Evolutionary conservation across 1,140 invertebrate species (phyloP), one percentile per base, ranked within the genome.

Genomic region (Olivierus martensii): DNA sequence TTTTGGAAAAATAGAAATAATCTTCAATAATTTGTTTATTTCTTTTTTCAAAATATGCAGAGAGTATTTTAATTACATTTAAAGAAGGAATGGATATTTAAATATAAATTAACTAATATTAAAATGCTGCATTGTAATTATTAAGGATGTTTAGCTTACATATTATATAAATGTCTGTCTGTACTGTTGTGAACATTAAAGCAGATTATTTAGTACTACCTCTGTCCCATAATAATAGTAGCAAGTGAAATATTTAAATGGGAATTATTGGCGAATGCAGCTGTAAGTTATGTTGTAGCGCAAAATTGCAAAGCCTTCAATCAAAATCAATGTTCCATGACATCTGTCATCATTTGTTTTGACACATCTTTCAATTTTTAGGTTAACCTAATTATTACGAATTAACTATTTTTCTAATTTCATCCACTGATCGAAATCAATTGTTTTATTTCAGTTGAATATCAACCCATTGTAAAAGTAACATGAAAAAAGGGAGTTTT

Each of bases 261-360:
- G 18, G 18, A 44, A 18, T 44, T 44, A 44, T 19, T 44, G 42
- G 17, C 18, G 18, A 18, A 19, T 44, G 17, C 42, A 44, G 42
- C 42, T 19, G 42, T 18, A 44, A 18, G 42, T 44, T 44, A 44
- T 18, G n/a, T 44, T 44, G 42, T 2, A 44, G 15, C 10, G n/a
- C 42, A 44, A 44, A 44, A 44, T 44, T 44, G 42, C 3, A 15
- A 18, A 44, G 42, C 18, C 19, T 44, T 44, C 42, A 22, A 18
- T 44, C 38, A 41, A 41, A 5, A 17, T 41, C 38, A 12, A 41
- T 44, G 15, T 44, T 44, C 17, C 42, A 44, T 17, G 42, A 44
- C 17, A 44, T 44, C 42, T 44, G 18, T 44, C 42, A 44, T 44
- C 42, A 44, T 44, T 44, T 44, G 42, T 19, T 44, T 44, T 17